Evolutionary conservation across 2,888 invertebrate species (phyloP), one percentile per base, ranked within the genome.

Genomic region (Pachliopta kotzebuea): DNA sequence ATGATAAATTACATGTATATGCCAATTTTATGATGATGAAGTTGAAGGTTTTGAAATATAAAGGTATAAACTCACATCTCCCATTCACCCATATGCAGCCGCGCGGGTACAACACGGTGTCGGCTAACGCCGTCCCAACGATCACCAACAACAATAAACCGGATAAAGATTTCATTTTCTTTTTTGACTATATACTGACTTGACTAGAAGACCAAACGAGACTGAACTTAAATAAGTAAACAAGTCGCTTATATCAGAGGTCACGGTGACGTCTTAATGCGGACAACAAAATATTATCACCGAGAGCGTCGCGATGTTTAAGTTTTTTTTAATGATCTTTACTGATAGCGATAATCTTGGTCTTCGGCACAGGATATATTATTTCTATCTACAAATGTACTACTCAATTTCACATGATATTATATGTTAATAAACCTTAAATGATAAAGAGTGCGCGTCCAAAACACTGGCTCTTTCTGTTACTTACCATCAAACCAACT

Each of bases 1-100:
- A 4, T 6, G 26, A 4, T 3, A 26, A 26, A 26, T 4, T 14
- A 37, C 2, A 14, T 37, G 37, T 11, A 14, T 11, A 11, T 11
- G 37, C 14, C 37, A 2, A 37, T 31, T 11, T 9, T 8, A 8
- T 31, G 37, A 37, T 14, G 37, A 14, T 11, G 4, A 37, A 3
- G 4, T 11, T 0, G 9, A 37, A 14, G 37, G 14, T 37, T 14
- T 37, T 14, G 11, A 37, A 9, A 31, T 31, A 31, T 31, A 11
- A 37, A 37, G 11, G 37, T 17, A 14, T 26, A 6, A 17, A 81
- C 84, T 83, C 68, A 85, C 85, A 85, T 71, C n/a, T 72, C 20
- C 82, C 82, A 26, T 70, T 1, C 4, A 74, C 64, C 24, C 79
- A 85, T 8, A 76, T 75, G 31, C 85, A 86, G 0, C 85, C 85